Percentiles rank a stretch among this genome's conserved stretches.
Conservation (phyloP, 2,888 invertebrate genomes). For the Eupithecia pulchellata region DNA sequence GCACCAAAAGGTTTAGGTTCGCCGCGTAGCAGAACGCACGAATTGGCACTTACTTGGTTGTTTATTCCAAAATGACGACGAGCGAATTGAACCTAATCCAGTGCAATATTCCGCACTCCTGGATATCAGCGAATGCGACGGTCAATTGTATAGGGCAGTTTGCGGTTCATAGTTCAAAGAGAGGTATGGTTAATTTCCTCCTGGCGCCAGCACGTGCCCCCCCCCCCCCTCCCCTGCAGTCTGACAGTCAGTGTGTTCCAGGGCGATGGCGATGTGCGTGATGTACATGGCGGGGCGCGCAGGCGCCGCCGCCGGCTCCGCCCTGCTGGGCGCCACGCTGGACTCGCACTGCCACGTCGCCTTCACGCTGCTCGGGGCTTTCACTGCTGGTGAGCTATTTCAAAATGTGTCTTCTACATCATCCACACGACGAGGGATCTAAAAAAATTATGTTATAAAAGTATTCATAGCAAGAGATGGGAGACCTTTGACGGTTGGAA, state of each 20-base stretch:
- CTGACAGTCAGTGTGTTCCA: constrained; percentile 51
- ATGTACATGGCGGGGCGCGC: constrained; percentile 87
- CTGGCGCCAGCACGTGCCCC: no score
- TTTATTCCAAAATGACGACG: no score
- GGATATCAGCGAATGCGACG: no score
- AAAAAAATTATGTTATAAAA: neutral
- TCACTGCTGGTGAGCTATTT: constrained; percentile 70
- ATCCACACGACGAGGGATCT: neutral
- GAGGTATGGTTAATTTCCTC: neutral
- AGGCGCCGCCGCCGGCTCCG: constrained; percentile 87
- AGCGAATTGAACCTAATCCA: no score
- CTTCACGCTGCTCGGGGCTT: constrained; percentile 83
- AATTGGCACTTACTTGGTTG: no score
- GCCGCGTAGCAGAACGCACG: no score
- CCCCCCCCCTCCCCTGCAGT: neutral
- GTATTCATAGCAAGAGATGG: neutral
- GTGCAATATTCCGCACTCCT: no score
- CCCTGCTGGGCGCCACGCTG: constrained; percentile 86
- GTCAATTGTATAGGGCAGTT: no score
- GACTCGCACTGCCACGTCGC: constrained; percentile 86
- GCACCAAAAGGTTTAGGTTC: no score
- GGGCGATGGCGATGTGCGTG: constrained; percentile 87
- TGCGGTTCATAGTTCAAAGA: neutral
- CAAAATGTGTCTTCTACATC: neutral
- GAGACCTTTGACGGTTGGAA: neutral